Conservation (phyloP, 2,113 vertebrate species). For the Chaetops frenatus region DNA sequence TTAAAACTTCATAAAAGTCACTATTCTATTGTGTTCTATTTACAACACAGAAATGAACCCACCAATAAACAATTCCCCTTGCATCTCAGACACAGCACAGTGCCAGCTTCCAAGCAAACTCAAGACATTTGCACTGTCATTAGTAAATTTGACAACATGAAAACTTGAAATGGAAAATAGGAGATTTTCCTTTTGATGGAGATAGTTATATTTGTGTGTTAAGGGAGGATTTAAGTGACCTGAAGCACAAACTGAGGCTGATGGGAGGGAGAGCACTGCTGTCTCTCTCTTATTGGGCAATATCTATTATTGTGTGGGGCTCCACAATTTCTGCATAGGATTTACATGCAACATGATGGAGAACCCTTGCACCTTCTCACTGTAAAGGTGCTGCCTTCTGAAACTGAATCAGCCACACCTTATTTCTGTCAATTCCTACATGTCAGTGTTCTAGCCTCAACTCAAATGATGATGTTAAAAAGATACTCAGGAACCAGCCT, state of each 20-base stretch:
- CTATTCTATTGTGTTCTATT: neutral
- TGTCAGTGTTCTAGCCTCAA: neutral
- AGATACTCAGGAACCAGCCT: neutral
- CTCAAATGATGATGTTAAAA: neutral
- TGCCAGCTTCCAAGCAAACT: neutral
- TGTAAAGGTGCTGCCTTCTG: neutral
- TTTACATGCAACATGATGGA: neutral
- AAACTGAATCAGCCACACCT: neutral
- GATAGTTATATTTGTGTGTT: neutral
- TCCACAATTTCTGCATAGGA: neutral
- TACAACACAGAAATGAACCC: neutral
- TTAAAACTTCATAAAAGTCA: neutral
- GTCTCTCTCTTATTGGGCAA: neutral
- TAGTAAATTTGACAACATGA: neutral
- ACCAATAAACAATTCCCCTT: neutral
- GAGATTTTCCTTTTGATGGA: neutral
- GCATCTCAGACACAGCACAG: neutral
- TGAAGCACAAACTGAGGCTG: neutral
- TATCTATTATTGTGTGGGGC: neutral
- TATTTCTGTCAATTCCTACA: neutral
- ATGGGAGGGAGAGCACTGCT: neutral
- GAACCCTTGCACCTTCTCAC: neutral
- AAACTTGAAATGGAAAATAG: neutral
- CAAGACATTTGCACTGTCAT: neutral
- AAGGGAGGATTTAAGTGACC: neutral